Base-by-base conservation (phyloP, 2,797 vertebrate genomes). In the Acropternis orthonyx region DNA sequence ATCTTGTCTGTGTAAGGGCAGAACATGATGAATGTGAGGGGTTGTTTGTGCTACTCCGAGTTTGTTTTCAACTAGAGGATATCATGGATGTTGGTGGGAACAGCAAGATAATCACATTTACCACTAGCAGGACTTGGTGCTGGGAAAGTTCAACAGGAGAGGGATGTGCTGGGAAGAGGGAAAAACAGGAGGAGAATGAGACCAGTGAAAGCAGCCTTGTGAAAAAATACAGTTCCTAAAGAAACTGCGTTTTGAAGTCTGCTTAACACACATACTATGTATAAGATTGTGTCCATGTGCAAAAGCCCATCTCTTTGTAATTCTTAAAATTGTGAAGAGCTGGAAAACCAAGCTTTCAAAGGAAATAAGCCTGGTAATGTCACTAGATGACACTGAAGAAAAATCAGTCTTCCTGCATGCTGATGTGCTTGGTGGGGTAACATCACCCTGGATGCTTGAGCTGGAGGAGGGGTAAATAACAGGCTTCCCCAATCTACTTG, bases 1-100 rank as follows among this genome's bases (percentile, higher is more conserved):
- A 93, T 96, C 89, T 91, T 94, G 68, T 87, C 92, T 96, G 82
- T 5, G 19, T 43, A 67, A 85, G 78, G 88, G 68, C 85, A 58
- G 74, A 65, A 49, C 41, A 59, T 89, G 94, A 96, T 92, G 68
- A 39, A 96, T 96, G 80, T 11, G 88, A 89, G 54, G 77, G n/a
- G 61, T 48, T 95, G 71, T n/a, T 52, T 58, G 61, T 85, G 80
- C 74, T 30, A 18, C 75, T 85, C 65, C 1, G 9, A 58, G 65
- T 23, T 54, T 62, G 49, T 89, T 94, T 93, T 76, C 68, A 93
- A 76, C 71, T 76, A 67, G n/a, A 20, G 20, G 20, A 15, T 87
- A 59, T 56, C 16, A 7, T 9, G 27, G 74, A 61, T 0, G 0
- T 61, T 66, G 76, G 43, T 94, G 52, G 44, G 34, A 88, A 52